These are phyloP conservation scores for Hypomecis punctinalis DNA, from an alignment of 2,888 invertebrate species.

Conservation along the genomic window DNA sequence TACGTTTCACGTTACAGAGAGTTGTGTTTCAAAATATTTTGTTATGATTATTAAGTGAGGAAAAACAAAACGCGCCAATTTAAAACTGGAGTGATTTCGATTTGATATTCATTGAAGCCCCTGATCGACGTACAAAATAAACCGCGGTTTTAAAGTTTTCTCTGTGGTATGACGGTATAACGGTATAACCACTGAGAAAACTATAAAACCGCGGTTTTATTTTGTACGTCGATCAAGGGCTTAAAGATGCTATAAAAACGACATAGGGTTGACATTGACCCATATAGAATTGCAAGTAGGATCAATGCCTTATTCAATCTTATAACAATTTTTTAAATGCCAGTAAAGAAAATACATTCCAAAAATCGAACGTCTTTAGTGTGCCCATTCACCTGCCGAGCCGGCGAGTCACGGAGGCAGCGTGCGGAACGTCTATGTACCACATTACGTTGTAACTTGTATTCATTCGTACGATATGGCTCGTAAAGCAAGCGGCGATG, in stretches of 20 bases:
- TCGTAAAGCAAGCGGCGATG: constrained; percentile 69
- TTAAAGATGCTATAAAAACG: too few relatives aligned
- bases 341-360: constrained; percentile 43
- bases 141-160: too few relatives aligned
- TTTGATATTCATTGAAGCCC: not conserved
- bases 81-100: constrained; percentile 53
- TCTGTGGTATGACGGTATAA: too few relatives aligned
- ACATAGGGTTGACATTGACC: not conserved
- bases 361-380: constrained; percentile 54
- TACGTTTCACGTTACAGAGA: constrained; percentile 60
- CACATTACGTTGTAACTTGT: constrained; percentile 52
- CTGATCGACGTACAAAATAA: too few relatives aligned
- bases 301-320: too few relatives aligned
- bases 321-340: not conserved
- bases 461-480: constrained; percentile 65
- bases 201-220: too few relatives aligned
- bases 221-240: too few relatives aligned
- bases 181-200: too few relatives aligned
- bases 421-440: constrained; percentile 58
- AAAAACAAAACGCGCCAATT: constrained; percentile 45
- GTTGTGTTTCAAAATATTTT: constrained; percentile 78
- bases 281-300: not conserved
- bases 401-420: constrained; percentile 63
- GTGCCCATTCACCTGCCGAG: constrained; percentile 64
- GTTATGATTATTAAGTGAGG: constrained; percentile 56